Evolutionary conservation across 2,888 invertebrate species (phyloP).

Genomic region (Athalia circularis): DNA sequence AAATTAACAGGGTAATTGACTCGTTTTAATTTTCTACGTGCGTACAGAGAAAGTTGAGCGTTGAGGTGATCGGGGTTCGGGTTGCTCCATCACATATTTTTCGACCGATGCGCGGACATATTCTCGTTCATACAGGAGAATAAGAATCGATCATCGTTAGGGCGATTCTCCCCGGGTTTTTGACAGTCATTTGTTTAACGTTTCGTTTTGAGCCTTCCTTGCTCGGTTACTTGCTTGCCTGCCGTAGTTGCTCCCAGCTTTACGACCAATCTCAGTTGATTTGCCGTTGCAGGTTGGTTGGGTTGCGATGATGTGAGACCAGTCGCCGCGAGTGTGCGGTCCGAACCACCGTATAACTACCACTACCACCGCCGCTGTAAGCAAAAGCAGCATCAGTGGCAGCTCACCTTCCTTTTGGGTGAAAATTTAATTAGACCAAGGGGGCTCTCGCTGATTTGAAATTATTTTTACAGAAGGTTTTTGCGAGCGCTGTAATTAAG

Average conservation of each 20-base stretch:
- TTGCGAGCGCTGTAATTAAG: constrained; percentile 63
- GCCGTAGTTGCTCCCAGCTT: too few species aligned
- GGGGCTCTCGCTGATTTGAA: constrained; percentile 63
- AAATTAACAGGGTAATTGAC: background rate
- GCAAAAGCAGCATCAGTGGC: too few species aligned
- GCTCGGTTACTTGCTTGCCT: background rate
- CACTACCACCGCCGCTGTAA: background rate
- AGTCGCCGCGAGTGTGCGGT: background rate
- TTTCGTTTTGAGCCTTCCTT: background rate
- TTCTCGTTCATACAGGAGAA: background rate
- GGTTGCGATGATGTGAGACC: too few species aligned
- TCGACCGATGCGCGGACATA: too few species aligned
- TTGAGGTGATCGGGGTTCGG: background rate
- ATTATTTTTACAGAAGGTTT: constrained; percentile 66
- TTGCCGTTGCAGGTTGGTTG: too few species aligned
- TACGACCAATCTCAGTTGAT: too few species aligned
- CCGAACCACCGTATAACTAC: background rate
- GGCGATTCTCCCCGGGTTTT: background rate
- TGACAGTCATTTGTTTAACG: background rate
- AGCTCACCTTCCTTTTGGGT: constrained; percentile 56
- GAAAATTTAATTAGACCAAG: constrained; percentile 68
- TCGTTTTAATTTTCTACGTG: constrained; percentile 3
- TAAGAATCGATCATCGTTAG: background rate
- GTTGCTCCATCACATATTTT: background rate
- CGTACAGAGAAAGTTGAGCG: background rate